Evolutionary conservation across 2,888 invertebrate species (phyloP), one percentile per base, ranked within the genome.

Genomic region (Melanostoma mellinum): DNA sequence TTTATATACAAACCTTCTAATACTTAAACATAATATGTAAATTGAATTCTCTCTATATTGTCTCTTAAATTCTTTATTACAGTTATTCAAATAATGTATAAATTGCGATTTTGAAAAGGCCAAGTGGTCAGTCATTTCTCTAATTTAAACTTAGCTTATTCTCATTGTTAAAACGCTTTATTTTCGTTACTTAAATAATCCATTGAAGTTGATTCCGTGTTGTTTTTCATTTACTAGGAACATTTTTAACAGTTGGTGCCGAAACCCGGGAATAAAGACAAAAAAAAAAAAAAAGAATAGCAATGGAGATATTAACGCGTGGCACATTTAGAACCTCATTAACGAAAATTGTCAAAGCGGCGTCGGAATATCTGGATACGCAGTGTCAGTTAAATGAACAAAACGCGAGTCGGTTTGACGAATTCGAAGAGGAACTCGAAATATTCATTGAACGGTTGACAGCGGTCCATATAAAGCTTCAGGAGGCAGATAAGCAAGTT

Each of bases 301-400:
- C 3, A 60, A 73, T 63, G 72, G 63, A 63, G 38, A 6, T 63
- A 46, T 9, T 65, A 56, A 56, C 65, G 40, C 58, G 40, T 2
- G 55, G 63, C 48, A 58, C 56, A 36, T 65, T 65, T 58, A 65
- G 65, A 74, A 65, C 74, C 38, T 65, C 40, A 32, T 52, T 74
- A 6, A 65, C 65, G 56, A 74, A 74, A 65, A 74, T 74, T 42
- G 8, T 50, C 1, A 75, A 75, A 44, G 74, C 67, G 50, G 65
- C 42, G 20, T 67, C 67, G 20, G 20, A 20, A 20, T 75, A 48
- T 52, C 32, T 67, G 8, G 74, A 67, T n/a, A 50, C 65, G 20
- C 48, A 58, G 36, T 65, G 63, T 63, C 44, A 36, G 32, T 46
- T 72, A n/a, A 72, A 32, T n/a, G 38, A 48, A 4, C 38, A 74